phyloP scores from a whole-genome alignment of 1,140 invertebrate species.

The Nasonia giraulti region DNA sequence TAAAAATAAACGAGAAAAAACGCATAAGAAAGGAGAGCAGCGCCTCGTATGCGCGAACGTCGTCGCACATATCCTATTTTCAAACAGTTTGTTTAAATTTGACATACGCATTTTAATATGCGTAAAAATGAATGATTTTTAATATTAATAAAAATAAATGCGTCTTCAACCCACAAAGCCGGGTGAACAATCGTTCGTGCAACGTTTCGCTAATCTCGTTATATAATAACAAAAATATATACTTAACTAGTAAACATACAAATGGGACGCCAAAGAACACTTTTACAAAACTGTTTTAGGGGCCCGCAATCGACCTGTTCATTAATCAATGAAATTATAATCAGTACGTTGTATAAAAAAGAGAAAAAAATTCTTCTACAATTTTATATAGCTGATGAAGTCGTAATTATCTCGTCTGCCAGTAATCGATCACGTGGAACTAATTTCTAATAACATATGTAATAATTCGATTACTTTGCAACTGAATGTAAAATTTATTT shows the following conservation, averaged over 20 bases:
- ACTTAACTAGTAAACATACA: conserved; percentile 47
- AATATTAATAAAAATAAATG: conserved; percentile 30
- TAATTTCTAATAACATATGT: conserved; percentile 11
- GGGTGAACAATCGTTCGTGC: conserved; percentile 20
- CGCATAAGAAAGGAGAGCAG: conserved; percentile 34
- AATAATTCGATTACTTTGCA: background rate
- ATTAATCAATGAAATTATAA: conserved; percentile 16
- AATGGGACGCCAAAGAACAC: conserved; percentile 35
- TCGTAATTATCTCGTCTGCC: conserved; percentile 30
- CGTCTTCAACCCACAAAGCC: background rate
- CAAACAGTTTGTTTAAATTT: conserved; percentile 9
- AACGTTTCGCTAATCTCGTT: conserved; percentile 21
- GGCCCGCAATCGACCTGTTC: conserved; percentile 37
- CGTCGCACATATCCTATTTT: background rate
- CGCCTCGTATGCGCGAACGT: conserved; percentile 25
- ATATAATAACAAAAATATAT: conserved; percentile 42
- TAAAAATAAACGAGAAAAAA: conserved; percentile 17
- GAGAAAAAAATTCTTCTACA: conserved; percentile 12
- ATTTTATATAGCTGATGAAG: background rate
- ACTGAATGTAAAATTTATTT: background rate
- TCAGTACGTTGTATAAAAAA: conserved; percentile 23
- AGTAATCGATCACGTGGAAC: conserved; percentile 19
- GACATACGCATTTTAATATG: background rate
- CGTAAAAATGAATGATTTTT: background rate
- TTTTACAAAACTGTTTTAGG: conserved; percentile 36